A percentile compares a stretch with the other conserved stretches of the same genome.
Evolutionary conservation across 1,140 invertebrate genomes (phyloP).

Genomic region (Chironomus striatipennis): DNA sequence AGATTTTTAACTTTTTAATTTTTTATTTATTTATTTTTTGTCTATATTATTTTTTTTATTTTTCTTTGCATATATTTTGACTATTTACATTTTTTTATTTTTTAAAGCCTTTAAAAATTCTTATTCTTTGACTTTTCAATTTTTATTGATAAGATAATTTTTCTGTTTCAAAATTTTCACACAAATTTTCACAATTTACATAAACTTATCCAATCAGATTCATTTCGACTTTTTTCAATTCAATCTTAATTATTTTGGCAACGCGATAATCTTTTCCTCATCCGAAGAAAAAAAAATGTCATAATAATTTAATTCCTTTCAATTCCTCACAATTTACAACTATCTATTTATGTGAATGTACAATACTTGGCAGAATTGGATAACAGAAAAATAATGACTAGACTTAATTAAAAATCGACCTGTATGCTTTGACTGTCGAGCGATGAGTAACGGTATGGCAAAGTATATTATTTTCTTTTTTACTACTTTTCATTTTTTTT

Average conservation of each 20-base stretch:
- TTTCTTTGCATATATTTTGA: too few species aligned
- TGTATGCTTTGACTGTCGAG: background rate
- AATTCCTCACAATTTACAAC: background rate
- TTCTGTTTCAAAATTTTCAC: too few species aligned
- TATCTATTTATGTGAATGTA: constrained; percentile 7
- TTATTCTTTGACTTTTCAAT: too few species aligned
- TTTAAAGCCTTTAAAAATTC: too few species aligned
- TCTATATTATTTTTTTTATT: too few species aligned
- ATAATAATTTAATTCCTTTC: background rate
- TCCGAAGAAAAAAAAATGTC: too few species aligned
- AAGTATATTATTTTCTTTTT: background rate
- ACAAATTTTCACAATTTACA: background rate
- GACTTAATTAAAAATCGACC: constrained; percentile 13
- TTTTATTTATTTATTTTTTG: too few species aligned
- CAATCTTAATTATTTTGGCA: constrained; percentile 4
- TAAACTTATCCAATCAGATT: background rate
- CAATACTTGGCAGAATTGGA: constrained; percentile 7
- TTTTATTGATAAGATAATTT: too few species aligned
- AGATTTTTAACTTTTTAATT: too few species aligned
- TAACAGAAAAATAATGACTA: background rate
- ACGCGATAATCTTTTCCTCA: background rate
- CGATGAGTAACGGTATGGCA: background rate
- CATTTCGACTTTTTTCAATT: background rate
- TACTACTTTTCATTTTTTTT: background rate
- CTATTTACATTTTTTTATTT: too few species aligned